These are phyloP conservation scores for Phymanthus crucifer DNA, from an alignment of 92 coral and sea anemone species.

Conservation along the genomic window DNA sequence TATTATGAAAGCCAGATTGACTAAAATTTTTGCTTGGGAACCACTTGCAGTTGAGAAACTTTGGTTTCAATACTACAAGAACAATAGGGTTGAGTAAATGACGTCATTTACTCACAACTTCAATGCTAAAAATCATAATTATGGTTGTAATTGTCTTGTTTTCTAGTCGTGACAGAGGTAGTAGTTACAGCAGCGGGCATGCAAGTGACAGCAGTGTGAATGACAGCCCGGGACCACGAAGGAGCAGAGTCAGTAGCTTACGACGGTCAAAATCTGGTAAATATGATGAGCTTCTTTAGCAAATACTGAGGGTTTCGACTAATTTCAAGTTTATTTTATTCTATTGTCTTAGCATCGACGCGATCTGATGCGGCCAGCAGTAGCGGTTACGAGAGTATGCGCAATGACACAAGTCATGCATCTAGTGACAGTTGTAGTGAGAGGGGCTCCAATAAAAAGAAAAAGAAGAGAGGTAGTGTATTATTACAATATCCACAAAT, in stretches of 20 bases:
- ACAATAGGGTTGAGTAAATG: too few species aligned
- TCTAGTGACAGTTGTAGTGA: conserved; percentile 97
- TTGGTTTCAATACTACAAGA: too few species aligned
- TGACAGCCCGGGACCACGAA: conserved; percentile 81
- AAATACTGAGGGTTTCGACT: neutral
- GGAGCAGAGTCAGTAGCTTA: conserved; percentile 65
- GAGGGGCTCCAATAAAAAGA: conserved; percentile 63
- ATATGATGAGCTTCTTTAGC: neutral
- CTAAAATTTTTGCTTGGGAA: too few species aligned
- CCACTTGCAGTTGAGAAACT: too few species aligned
- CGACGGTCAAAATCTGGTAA: conserved; percentile 73
- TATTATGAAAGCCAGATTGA: too few species aligned
- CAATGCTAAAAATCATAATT: too few species aligned
- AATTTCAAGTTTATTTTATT: neutral
- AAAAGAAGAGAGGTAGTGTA: conserved; percentile 60
- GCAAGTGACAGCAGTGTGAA: conserved; percentile 95
- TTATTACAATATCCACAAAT: neutral
- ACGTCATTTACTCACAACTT: too few species aligned
- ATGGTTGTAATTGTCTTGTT: too few species aligned
- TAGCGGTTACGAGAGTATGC: conserved; percentile 98
- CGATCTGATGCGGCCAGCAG: conserved; percentile 97
- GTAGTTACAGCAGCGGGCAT: conserved; percentile 96
- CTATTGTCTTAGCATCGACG: conserved; percentile 59
- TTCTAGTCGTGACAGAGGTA: conserved; percentile 69
- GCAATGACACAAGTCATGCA: conserved; percentile 87